Evolutionary conservation across 2,797 vertebrate species (phyloP).

Genomic region (Hirundo rustica): DNA sequence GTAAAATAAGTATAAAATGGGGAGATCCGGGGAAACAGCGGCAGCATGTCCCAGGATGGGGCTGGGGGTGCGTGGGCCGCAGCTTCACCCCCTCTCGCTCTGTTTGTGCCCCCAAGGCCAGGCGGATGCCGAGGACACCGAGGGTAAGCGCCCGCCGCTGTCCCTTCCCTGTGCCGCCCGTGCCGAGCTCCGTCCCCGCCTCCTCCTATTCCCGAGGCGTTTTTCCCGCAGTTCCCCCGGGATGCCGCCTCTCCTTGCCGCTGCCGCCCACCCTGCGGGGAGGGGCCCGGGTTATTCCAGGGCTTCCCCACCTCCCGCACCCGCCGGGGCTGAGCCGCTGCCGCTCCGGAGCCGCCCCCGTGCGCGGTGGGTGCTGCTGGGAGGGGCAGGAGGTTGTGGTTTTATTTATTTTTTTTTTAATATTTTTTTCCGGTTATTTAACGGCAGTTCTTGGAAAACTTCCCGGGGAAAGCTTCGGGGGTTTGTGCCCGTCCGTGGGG

Average conservation of each 20-base stretch:
- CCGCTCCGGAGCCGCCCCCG: not conserved
- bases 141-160: conserved; percentile 65
- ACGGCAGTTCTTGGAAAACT: not conserved
- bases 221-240: not conserved
- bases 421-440: not conserved
- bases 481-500: rapidly evolving
- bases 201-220: not conserved
- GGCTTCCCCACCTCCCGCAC: not conserved
- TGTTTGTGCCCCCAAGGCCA: conserved; percentile 71
- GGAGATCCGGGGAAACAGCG: rapidly evolving
- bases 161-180: not conserved
- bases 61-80: not conserved
- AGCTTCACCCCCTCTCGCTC: conserved; percentile 17
- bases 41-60: rapidly evolving
- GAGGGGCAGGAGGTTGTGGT: not conserved
- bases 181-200: not conserved
- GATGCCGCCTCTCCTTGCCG: not conserved
- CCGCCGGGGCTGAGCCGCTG: not conserved
- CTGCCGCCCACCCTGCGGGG: not conserved
- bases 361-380: not conserved
- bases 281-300: not conserved
- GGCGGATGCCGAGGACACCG: conserved; percentile 62
- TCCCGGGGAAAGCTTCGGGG: not conserved
- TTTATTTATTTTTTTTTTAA: not conserved
- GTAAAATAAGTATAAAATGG: too few relatives aligned